Percentiles rank a stretch among this genome's conserved stretches.
phyloP scores from a whole-genome alignment of 2,797 vertebrate genomes.

The Hyperoplus immaculatus region DNA sequence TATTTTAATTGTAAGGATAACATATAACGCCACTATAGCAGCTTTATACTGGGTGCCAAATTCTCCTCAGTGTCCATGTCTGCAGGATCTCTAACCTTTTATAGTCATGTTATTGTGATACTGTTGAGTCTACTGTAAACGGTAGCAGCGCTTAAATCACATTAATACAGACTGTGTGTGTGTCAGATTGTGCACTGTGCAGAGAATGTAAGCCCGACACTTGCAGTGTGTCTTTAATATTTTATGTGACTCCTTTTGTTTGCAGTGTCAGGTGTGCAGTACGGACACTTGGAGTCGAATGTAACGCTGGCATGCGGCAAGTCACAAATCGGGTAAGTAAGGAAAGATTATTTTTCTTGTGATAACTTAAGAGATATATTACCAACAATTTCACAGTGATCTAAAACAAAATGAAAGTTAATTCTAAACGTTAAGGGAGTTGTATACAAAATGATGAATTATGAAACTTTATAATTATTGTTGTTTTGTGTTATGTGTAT shows the following conservation, averaged over 20 bases:
- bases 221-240: slow-evolving; percentile 34
- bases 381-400: not conserved
- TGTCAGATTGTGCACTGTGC: slow-evolving; percentile 40
- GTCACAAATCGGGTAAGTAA: slow-evolving; percentile 75
- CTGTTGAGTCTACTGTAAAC: slow-evolving; percentile 54
- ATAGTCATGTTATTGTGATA: slow-evolving; percentile 75
- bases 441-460: too few species aligned
- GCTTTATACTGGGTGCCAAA: slow-evolving; percentile 51
- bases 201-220: slow-evolving; percentile 19
- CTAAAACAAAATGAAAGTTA: not conserved
- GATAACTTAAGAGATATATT: too few species aligned
- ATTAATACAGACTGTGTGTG: slow-evolving; percentile 44
- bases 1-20: slow-evolving; percentile 36
- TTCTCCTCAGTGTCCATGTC: slow-evolving; percentile 16
- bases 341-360: not conserved
- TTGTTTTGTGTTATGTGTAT: too few species aligned
- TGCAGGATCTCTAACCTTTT: slow-evolving; percentile 67
- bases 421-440: too few species aligned
- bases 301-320: slow-evolving; percentile 84
- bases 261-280: slow-evolving; percentile 84
- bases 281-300: slow-evolving; percentile 80
- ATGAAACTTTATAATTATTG: too few species aligned
- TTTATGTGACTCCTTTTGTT: slow-evolving; percentile 57
- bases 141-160: slow-evolving; percentile 51
- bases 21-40: slow-evolving; percentile 38